These are phyloP conservation scores for Pseudococcus jackbeardsleyi DNA, from an alignment of 2,888 invertebrate species.

Conservation along the genomic window DNA sequence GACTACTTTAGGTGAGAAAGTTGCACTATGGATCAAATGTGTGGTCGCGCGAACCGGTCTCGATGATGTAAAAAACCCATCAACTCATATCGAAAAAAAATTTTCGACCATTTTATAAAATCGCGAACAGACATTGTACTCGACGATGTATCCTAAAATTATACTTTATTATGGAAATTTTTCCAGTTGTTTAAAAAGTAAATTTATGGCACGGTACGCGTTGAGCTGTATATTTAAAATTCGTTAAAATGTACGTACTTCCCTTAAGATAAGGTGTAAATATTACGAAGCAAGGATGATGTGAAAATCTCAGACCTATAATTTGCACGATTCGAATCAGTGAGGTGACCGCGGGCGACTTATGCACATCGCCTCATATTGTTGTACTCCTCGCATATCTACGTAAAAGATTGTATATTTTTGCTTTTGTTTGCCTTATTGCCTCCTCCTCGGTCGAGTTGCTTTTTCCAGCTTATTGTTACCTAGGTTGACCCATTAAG, in stretches of 20 bases:
- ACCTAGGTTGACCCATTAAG: conserved; percentile 11
- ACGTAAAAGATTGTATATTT: background rate
- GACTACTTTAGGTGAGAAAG: conserved; percentile 10
- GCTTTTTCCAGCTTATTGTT: conserved; percentile 31
- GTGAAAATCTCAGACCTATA: conserved; percentile 63
- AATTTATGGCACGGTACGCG: conserved; percentile 42
- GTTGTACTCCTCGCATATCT: background rate
- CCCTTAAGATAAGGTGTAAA: conserved; percentile 55
- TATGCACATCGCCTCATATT: conserved; percentile 37
- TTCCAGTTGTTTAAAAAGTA: background rate
- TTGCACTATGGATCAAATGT: background rate
- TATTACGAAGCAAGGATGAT: conserved; percentile 58
- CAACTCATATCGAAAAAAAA: background rate
- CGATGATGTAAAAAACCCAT: background rate
- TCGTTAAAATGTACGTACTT: conserved; percentile 55
- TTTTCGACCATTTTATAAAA: background rate
- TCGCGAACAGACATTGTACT: background rate
- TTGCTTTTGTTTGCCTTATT: conserved; percentile 28
- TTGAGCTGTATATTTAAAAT: conserved; percentile 50
- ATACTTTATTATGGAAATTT: conserved; percentile 40
- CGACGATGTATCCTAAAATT: background rate
- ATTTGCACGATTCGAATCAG: conserved; percentile 63
- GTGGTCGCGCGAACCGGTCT: background rate
- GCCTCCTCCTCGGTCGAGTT: background rate
- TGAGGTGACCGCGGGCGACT: conserved; percentile 29